Percentiles rank a stretch among this genome's conserved stretches.
These are phyloP conservation scores for Halichondria panicea DNA, from an alignment of 37 sponge, comb jelly and placozoan genomes.

Conservation along the genomic window DNA sequence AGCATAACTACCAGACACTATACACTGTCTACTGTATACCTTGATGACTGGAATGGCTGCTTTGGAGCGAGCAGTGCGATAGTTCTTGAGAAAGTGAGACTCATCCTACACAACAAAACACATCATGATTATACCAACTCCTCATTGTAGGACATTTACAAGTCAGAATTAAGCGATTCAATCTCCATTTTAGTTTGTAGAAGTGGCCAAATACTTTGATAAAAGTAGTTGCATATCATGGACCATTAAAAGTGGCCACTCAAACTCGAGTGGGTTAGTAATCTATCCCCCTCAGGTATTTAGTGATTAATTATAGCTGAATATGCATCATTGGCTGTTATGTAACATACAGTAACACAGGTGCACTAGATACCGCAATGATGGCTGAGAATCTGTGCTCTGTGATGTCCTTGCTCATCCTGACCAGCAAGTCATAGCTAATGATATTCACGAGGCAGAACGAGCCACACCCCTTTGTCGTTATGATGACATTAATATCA, in stretches of 20 bases:
- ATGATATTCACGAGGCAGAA: constrained; percentile 57
- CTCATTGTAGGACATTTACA: neutral
- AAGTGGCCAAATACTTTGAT: too few relatives aligned
- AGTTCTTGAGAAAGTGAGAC: constrained; percentile 92
- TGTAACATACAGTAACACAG: too few relatives aligned
- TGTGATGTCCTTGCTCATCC: constrained; percentile 33
- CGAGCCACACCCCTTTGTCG: constrained; percentile 8
- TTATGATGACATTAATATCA: constrained; percentile 64
- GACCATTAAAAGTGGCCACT: neutral
- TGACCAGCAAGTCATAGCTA: constrained; percentile 73
- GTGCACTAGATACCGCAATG: constrained; percentile 62
- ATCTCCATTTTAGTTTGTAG: too few relatives aligned
- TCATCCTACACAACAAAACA: constrained; percentile 76
- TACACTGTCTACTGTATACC: constrained; percentile 22
- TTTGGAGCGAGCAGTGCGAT: constrained; percentile 69
- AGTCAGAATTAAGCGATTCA: neutral
- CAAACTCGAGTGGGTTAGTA: too few relatives aligned
- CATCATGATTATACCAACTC: neutral
- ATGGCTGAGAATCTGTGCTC: constrained; percentile 39
- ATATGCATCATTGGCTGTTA: too few relatives aligned
- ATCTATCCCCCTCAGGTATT: too few relatives aligned
- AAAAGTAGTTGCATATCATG: too few relatives aligned
- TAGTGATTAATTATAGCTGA: too few relatives aligned
- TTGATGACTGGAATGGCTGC: constrained; percentile 75
- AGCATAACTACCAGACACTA: too few relatives aligned